Percentiles rank a stretch among this genome's conserved stretches.
Evolutionary conservation across 2,113 vertebrate species (phyloP).

Genomic region (Mohoua ochrocephala): DNA sequence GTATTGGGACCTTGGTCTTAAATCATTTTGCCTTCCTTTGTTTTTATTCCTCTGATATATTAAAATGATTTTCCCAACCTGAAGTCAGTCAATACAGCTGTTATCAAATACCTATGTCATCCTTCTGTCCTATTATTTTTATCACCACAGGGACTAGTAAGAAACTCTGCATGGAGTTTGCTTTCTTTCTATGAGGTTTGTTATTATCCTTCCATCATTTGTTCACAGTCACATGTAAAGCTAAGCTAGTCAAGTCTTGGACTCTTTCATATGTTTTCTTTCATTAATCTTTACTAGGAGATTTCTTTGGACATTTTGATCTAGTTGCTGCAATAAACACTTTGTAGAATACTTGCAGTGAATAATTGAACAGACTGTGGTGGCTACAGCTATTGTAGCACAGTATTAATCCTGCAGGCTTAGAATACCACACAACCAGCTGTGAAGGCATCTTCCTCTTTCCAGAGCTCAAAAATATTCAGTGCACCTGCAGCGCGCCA

Average conservation of each 20-base stretch:
- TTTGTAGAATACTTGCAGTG: background rate
- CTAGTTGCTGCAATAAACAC: background rate
- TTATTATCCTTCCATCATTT: background rate
- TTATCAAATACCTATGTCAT: background rate
- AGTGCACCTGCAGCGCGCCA: background rate
- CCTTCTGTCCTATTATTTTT: background rate
- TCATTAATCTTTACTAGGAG: background rate
- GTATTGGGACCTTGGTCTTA: background rate
- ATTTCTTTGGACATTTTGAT: background rate
- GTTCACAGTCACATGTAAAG: background rate
- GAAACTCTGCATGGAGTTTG: background rate
- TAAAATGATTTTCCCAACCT: background rate
- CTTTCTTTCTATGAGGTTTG: background rate
- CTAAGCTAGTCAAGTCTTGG: background rate
- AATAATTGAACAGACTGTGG: background rate
- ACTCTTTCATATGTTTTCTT: background rate
- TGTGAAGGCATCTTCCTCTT: background rate
- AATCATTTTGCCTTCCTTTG: background rate
- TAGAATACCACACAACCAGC: background rate
- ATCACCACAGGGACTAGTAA: background rate
- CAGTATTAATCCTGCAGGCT: background rate
- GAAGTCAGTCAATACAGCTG: background rate
- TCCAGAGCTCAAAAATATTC: background rate
- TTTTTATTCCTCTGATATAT: background rate
- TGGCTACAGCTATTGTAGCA: background rate